Conservation (phyloP, 2,888 invertebrate species). For the Eumerus sabulonum region DNA sequence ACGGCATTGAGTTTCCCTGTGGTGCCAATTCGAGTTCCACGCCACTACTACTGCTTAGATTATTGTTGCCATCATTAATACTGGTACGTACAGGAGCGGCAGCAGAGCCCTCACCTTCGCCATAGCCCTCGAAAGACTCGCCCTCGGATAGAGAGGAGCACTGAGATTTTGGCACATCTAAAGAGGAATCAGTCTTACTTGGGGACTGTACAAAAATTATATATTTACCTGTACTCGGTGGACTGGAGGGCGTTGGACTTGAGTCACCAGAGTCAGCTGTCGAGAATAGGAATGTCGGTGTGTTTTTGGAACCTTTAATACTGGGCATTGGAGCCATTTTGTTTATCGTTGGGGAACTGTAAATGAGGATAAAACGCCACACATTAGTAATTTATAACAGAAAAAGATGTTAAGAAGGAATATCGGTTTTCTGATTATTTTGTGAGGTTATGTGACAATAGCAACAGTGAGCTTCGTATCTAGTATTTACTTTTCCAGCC, state of each 20-base stretch:
- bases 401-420: background rate
- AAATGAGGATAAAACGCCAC: slow-evolving; percentile 13
- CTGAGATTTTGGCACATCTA: slow-evolving; percentile 76
- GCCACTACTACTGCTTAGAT: slow-evolving; percentile 73
- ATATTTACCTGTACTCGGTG: slow-evolving; percentile 77
- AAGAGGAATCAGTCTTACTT: background rate
- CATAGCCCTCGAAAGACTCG: slow-evolving; percentile 90
- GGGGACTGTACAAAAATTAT: background rate
- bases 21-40: slow-evolving; percentile 79
- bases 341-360: slow-evolving; percentile 16
- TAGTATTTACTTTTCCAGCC: too few species aligned
- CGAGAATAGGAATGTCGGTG: slow-evolving; percentile 71
- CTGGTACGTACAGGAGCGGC: slow-evolving; percentile 56
- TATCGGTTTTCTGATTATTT: too few species aligned
- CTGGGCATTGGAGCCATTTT: slow-evolving; percentile 76
- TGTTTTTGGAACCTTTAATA: slow-evolving; percentile 71
- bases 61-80: slow-evolving; percentile 74
- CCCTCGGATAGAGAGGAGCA: slow-evolving; percentile 85
- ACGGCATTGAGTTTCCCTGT: slow-evolving; percentile 75
- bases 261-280: slow-evolving; percentile 75
- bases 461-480: too few species aligned
- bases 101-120: slow-evolving; percentile 80
- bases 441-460: too few species aligned
- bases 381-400: slow-evolving; percentile 12
- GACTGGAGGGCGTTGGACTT: slow-evolving; percentile 78